These are phyloP conservation scores for Metopolophium dirhodum DNA, from an alignment of 1,140 invertebrate species.

Conservation along the genomic window DNA sequence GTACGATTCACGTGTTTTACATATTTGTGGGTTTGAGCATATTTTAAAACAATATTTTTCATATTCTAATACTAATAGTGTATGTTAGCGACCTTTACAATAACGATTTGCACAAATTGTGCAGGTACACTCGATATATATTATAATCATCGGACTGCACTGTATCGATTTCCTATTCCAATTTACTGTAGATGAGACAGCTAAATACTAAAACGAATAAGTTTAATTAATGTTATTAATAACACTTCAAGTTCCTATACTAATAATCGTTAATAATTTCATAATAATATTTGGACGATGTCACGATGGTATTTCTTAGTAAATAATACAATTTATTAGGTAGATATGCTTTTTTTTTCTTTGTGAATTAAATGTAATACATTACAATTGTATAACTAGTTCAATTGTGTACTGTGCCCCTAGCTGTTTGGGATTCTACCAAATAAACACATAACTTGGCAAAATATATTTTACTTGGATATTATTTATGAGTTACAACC, in stretches of 20 bases:
- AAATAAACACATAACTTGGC: neutral
- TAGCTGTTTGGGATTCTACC: neutral
- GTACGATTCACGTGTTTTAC: neutral
- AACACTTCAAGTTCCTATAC: neutral
- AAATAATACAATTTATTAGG: neutral
- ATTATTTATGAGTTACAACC: constrained; percentile 8
- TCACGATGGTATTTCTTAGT: neutral
- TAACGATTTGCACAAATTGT: neutral
- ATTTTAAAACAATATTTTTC: neutral
- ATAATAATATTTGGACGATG: neutral
- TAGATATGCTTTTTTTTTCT: neutral
- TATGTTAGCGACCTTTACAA: neutral
- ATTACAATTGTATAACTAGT: neutral
- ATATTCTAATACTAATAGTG: neutral
- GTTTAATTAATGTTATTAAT: neutral
- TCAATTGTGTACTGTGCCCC: neutral
- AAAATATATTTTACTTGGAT: neutral
- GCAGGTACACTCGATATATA: neutral
- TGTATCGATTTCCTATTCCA: neutral
- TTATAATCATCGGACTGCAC: neutral
- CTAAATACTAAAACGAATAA: neutral
- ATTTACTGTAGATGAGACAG: too few species aligned
- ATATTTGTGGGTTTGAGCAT: neutral
- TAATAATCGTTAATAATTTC: neutral
- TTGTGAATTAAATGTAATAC: neutral